Evolutionary conservation across 2,113 vertebrate genomes (phyloP).

Genomic region (Spea multiplicata): DNA sequence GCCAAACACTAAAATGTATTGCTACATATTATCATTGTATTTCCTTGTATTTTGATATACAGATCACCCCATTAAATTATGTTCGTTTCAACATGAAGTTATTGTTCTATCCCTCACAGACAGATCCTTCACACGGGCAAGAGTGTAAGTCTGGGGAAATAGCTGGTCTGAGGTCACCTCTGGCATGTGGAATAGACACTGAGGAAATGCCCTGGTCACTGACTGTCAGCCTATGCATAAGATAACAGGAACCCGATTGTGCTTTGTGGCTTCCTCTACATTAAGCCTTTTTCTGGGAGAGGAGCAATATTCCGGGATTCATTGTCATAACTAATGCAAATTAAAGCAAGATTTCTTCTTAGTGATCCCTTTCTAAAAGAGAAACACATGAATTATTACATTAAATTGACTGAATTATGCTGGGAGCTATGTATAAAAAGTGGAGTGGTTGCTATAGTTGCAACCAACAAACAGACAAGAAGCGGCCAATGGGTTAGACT

Average conservation of each 20-base stretch:
- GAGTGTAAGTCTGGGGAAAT: not conserved
- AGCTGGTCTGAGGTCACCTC: constrained; percentile 12
- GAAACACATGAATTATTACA: not conserved
- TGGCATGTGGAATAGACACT: constrained; percentile 25
- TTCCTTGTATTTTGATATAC: too few species aligned
- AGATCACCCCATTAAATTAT: too few species aligned
- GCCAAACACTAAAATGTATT: too few species aligned
- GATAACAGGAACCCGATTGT: constrained; percentile 26
- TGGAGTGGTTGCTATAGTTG: too few species aligned
- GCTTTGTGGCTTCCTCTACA: constrained; percentile 17
- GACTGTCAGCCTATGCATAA: constrained; percentile 20
- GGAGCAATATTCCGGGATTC: not conserved
- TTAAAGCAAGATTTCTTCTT: not conserved
- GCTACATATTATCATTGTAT: too few species aligned
- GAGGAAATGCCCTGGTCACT: constrained; percentile 40
- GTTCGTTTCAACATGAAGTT: too few species aligned
- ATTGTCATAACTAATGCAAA: constrained; percentile 8
- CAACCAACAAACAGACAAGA: too few species aligned
- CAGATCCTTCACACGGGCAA: not conserved
- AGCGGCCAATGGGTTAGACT: too few species aligned
- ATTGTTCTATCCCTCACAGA: not conserved
- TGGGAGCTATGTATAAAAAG: too few species aligned
- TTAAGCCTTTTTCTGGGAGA: constrained; percentile 5
- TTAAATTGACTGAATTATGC: not conserved
- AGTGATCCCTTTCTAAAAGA: not conserved